Base-by-base conservation (phyloP, 2,888 invertebrate genomes). In the Xylota sylvarum region DNA sequence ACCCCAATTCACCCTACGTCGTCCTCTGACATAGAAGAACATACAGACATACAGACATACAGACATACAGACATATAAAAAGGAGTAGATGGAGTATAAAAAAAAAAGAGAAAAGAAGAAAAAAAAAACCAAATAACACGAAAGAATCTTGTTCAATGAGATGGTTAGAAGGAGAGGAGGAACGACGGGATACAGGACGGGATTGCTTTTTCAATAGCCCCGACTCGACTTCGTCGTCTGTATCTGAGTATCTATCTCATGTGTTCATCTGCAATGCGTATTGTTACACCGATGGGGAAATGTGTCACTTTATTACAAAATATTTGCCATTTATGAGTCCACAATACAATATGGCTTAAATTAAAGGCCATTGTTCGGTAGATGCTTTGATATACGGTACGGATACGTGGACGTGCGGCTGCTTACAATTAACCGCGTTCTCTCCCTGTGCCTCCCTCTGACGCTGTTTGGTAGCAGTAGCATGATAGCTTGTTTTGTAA, bases 231-330 rank as follows among this genome's bases (percentile, higher is more conserved):
- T 12, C 9, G 12, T 6, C 58, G 23, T 23, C 23, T 12, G 58
- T 14, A 14, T 43, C 17, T 12, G 46, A 58, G 56, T 58, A 52
- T 62, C 83, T 58, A 50, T 60, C 83, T 81, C 55, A 35, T 69
- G 56, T 82, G 73, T 82, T 82, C 82, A 86, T 86, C 86, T 86
- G 86, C 86, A 86, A 82, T 86, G 86, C 86, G 86, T 86, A 86
- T 86, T 86, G 82, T 78, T 78, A 86, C 86, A 86, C 77, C 82
- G 69, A 78, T 73, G 85, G 70, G 73, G 50, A 65, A 86, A 86
- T 86, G 86, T 86, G 86, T 82, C 82, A 86, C 77, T 86, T 86
- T 86, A 74, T 82, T 82, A 82, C 82, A 86, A 86, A 86, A 82
- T 78, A 86, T 86, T 86, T 86, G 86, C 82, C 86, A 69, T 86